phyloP scores from a whole-genome alignment of 2,888 invertebrate species.

The Glaucopsyche alexis region DNA sequence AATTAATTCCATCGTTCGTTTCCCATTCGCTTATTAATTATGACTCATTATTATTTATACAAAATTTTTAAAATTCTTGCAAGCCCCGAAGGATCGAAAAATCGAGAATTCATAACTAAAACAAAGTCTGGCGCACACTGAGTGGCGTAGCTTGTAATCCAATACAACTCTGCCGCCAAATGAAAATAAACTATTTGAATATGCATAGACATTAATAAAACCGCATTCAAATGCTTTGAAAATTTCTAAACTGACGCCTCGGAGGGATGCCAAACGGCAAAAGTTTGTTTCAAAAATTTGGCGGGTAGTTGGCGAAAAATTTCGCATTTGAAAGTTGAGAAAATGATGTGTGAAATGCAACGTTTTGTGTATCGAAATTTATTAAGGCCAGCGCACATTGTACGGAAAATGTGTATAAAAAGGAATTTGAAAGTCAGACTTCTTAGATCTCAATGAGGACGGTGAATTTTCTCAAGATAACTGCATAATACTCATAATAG shows the following conservation, averaged over 20 bases:
- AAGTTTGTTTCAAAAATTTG: slow-evolving; percentile 72
- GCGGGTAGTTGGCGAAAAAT: slow-evolving; percentile 57
- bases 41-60: neutral
- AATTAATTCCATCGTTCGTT: slow-evolving; percentile 1
- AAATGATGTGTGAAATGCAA: slow-evolving; percentile 19
- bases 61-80: neutral
- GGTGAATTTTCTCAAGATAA: too few species aligned
- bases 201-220: slow-evolving; percentile 66
- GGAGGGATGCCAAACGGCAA: slow-evolving; percentile 50
- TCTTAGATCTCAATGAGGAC: too few species aligned
- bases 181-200: slow-evolving; percentile 61
- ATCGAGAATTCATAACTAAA: slow-evolving; percentile 29
- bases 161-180: slow-evolving; percentile 47
- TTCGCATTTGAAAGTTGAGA: slow-evolving; percentile 48
- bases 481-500: too few species aligned
- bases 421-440: too few species aligned
- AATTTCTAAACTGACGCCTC: slow-evolving; percentile 55
- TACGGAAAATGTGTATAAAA: neutral
- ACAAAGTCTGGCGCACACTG: slow-evolving; percentile 30
- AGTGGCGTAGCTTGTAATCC: slow-evolving; percentile 41
- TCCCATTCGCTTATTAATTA: neutral
- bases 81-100: slow-evolving; percentile 16
- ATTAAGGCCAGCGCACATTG: neutral
- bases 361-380: neutral
- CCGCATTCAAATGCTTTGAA: slow-evolving; percentile 51